A percentile compares a stretch with the other conserved stretches of the same genome.
These are phyloP conservation scores for Bergia puertoricense DNA, from an alignment of 92 coral and sea anemone genomes.

Conservation along the genomic window DNA sequence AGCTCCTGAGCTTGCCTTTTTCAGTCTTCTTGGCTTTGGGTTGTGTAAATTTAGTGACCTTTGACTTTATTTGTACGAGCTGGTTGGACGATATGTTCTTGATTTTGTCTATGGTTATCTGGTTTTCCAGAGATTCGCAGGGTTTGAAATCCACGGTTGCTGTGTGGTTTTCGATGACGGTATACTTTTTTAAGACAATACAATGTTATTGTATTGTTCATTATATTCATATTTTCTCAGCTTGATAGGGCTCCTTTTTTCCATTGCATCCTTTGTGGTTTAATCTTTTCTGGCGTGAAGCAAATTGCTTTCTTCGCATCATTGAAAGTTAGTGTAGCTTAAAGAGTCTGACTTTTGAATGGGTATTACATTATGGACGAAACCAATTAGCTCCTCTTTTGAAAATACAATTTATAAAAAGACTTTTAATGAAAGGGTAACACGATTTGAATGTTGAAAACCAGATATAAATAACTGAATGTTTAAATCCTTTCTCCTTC, in stretches of 20 bases:
- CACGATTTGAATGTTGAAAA: neutral
- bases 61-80: conserved; percentile 43
- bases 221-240: conserved; percentile 44
- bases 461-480: too few relatives aligned
- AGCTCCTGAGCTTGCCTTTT: conserved; percentile 29
- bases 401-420: neutral
- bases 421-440: neutral
- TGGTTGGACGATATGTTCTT: neutral
- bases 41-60: conserved; percentile 40
- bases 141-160: neutral
- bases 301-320: too few relatives aligned
- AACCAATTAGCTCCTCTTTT: conserved; percentile 43
- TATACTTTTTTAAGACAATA: conserved; percentile 32
- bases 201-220: conserved; percentile 29
- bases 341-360: conserved; percentile 6
- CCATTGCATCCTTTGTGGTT: conserved; percentile 37
- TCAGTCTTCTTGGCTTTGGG: conserved; percentile 35
- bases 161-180: neutral
- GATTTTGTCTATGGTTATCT: neutral
- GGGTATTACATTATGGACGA: conserved; percentile 49
- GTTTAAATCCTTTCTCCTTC: too few relatives aligned
- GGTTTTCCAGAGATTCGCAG: neutral
- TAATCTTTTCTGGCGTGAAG: neutral
- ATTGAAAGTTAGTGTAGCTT: conserved; percentile 31
- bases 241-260: conserved; percentile 38